phyloP scores from a whole-genome alignment of 2,888 invertebrate species.

The Drosophila nr. perissopoda region DNA sequence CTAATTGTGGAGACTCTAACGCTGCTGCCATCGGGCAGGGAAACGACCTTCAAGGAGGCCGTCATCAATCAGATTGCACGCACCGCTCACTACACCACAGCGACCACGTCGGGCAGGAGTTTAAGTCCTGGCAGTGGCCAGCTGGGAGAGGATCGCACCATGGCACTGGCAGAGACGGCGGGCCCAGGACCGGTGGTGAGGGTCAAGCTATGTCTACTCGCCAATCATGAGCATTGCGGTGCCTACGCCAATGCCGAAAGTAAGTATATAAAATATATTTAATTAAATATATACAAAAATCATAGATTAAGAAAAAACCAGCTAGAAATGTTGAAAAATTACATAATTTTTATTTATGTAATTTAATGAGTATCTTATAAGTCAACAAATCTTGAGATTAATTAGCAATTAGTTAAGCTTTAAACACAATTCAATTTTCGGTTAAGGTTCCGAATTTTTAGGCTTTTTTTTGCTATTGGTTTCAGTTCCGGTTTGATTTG shows the following conservation, averaged over 20 bases:
- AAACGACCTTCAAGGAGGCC: slow-evolving; percentile 89
- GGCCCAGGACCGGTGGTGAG: slow-evolving; percentile 87
- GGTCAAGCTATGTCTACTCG: slow-evolving; percentile 92
- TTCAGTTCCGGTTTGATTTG: not conserved
- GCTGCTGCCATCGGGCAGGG: slow-evolving; percentile 89
- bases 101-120: slow-evolving; percentile 45
- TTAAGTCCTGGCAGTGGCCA: slow-evolving; percentile 77
- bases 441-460: no score
- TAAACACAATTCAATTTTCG: not conserved
- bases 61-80: slow-evolving; percentile 87
- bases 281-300: not conserved
- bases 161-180: slow-evolving; percentile 87
- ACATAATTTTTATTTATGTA: not conserved
- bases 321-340: no score
- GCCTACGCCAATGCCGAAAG: slow-evolving; percentile 93
- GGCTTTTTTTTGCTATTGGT: not conserved
- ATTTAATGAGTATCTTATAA: not conserved
- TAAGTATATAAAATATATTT: slow-evolving; percentile 86
- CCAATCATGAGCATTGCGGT: slow-evolving; percentile 93
- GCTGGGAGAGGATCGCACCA: slow-evolving; percentile 86
- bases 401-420: not conserved
- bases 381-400: accelerated
- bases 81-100: slow-evolving; percentile 74
- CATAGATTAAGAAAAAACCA: not conserved
- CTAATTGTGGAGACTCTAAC: slow-evolving; percentile 90